phyloP scores from a whole-genome alignment of 2,888 invertebrate species.

The Pycnomerus fuliginosus region DNA sequence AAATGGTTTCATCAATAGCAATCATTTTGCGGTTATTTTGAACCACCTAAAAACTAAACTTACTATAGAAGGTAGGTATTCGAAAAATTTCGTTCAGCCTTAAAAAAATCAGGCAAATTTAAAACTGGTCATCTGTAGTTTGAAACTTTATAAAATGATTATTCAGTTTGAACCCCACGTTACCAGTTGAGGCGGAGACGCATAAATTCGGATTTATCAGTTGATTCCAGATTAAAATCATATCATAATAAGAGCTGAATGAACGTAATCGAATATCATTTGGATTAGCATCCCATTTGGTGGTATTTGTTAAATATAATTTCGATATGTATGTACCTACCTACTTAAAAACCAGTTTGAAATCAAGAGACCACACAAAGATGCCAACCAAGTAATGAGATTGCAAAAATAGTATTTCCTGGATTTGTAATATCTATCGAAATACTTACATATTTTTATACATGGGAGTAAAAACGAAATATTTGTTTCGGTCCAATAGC shows the following conservation, averaged over 20 bases:
- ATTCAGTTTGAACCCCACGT: too few relatives aligned
- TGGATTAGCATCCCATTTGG: slow-evolving; percentile 31
- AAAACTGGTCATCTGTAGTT: too few relatives aligned
- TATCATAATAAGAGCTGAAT: slow-evolving; percentile 27
- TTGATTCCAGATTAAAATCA: slow-evolving; percentile 19
- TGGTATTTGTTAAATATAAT: slow-evolving; percentile 18
- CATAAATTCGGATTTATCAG: slow-evolving; percentile 9
- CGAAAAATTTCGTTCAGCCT: too few relatives aligned
- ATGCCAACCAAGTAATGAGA: slow-evolving; percentile 9
- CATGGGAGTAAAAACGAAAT: slow-evolving; percentile 6
- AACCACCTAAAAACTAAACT: too few relatives aligned
- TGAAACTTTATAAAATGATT: too few relatives aligned
- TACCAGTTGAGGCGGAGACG: too few relatives aligned
- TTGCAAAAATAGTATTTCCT: neutral
- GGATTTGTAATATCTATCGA: slow-evolving; percentile 3
- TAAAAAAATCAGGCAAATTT: too few relatives aligned
- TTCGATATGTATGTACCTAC: slow-evolving; percentile 16
- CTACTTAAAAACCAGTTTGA: slow-evolving; percentile 24
- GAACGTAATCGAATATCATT: slow-evolving; percentile 27
- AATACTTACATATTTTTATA: too few relatives aligned
- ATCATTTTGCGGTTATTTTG: too few relatives aligned
- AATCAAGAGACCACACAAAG: slow-evolving; percentile 30
- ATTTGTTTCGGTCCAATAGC: slow-evolving; percentile 14
- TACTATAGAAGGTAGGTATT: too few relatives aligned
- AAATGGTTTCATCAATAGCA: too few relatives aligned